Conservation (phyloP, 1,140 invertebrate species). For the Maconellicoccus hirsutus region DNA sequence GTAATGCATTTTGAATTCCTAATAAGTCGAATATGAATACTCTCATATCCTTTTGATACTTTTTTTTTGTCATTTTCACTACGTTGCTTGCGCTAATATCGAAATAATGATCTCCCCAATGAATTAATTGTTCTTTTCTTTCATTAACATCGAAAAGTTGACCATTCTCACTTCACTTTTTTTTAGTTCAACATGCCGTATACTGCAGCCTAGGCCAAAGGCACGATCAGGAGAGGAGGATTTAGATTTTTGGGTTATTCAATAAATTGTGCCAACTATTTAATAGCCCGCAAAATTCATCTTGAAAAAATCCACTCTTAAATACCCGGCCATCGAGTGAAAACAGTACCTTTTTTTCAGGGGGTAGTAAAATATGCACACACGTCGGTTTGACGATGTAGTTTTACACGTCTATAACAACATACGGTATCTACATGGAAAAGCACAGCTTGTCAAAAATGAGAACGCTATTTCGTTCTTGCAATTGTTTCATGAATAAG, state of each 20-base stretch:
- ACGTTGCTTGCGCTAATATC: no score
- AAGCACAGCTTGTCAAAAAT: neutral
- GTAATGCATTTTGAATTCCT: neutral
- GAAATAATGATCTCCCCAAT: no score
- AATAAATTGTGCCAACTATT: neutral
- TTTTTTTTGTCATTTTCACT: neutral
- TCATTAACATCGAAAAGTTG: neutral
- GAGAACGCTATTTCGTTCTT: neutral
- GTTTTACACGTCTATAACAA: no score
- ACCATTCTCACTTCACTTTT: no score
- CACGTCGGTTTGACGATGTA: neutral
- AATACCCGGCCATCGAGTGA: neutral
- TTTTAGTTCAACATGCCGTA: no score
- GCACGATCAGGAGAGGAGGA: no score
- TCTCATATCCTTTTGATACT: neutral
- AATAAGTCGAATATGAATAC: neutral
- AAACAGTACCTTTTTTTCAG: neutral
- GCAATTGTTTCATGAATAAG: conserved; percentile 9
- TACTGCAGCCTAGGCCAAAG: no score
- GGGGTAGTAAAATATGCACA: neutral
- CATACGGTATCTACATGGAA: neutral
- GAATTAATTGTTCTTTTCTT: neutral
- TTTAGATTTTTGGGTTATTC: no score
- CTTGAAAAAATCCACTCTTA: neutral
- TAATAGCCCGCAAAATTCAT: neutral